These are phyloP conservation scores for human (Homo sapiens) DNA, from an alignment of 2,113 vertebrate genomes.

Conservation along the genomic window DNA sequence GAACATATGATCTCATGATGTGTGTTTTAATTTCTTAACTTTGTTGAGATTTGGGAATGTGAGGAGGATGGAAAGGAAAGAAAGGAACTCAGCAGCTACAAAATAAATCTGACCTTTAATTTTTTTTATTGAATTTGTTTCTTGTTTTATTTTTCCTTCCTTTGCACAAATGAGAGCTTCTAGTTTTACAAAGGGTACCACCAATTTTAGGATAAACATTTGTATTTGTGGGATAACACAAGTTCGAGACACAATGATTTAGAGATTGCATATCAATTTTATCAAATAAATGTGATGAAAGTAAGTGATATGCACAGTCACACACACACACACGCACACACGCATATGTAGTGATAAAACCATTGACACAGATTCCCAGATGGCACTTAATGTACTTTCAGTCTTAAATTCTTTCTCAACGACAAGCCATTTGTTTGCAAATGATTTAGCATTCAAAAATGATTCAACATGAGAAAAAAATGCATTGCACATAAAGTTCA, in stretches of 20 bases:
- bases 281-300: not conserved
- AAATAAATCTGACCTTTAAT: not conserved
- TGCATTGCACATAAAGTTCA: not conserved
- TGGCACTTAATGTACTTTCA: not conserved
- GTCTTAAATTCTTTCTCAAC: not conserved
- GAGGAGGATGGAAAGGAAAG: not conserved
- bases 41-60: not conserved
- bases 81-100: not conserved
- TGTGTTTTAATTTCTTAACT: not conserved
- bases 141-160: not conserved
- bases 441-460: not conserved
- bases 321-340: not conserved
- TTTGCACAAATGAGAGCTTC: not conserved
- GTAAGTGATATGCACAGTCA: not conserved
- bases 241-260: not conserved
- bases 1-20: not conserved
- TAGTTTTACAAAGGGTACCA: not conserved
- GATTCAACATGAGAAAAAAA: constrained; percentile 22
- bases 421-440: not conserved
- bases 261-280: not conserved
- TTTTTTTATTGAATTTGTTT: not conserved
- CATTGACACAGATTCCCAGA: not conserved
- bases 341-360: not conserved
- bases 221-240: not conserved
- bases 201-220: not conserved